Base-by-base conservation (phyloP, 1,140 invertebrate genomes). In the Sminthurinus signatus region DNA sequence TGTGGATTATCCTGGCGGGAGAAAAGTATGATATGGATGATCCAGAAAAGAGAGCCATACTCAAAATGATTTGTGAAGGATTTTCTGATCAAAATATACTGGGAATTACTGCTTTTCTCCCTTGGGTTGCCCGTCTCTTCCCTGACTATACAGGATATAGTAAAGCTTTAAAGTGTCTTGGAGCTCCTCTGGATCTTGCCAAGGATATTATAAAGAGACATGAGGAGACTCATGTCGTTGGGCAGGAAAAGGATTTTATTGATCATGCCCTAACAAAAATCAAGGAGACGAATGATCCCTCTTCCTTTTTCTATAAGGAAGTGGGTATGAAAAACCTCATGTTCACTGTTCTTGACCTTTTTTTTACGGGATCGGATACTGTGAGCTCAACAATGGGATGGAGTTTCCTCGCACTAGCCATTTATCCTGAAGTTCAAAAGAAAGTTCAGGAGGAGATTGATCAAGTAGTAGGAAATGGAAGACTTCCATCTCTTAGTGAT, bases 381-480 rank as follows among this genome's bases (percentile, higher is more conserved):
- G 88, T 88, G 0, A 85, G 83, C 28, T 90, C 89, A 71, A 84
- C 84, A 21, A 77, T 91, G 65, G 83, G 84, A 17, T 91, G 90
- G 74, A 82, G 84, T 46, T 86, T 94, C 60, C 81, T 91, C 52
- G 85, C 88, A 67, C 75, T 94, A 64, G 81, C 91, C 5, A 36
- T 91, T 0, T 82, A 87, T 73, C 89, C 86, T 17, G 80, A 88
- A 21, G 82, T 91, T 2, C 91, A 93, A 73, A 81, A 78, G 56
- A 87, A 86, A 75, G 87, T 87, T 0, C 87, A 88, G 62, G 80
- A 83, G 51, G 90, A 94, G 80, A 85, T 94, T 65, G 89, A 93
- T 73, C 73, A 77, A 64, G 81, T 91, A 0, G 78, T 93, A 28
- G 87, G 86, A 0, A 77, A 80, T 61, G 80, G 86, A 19, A 77